Conservation (phyloP, 2,113 vertebrate genomes). For the Coracopsis vasa region DNA sequence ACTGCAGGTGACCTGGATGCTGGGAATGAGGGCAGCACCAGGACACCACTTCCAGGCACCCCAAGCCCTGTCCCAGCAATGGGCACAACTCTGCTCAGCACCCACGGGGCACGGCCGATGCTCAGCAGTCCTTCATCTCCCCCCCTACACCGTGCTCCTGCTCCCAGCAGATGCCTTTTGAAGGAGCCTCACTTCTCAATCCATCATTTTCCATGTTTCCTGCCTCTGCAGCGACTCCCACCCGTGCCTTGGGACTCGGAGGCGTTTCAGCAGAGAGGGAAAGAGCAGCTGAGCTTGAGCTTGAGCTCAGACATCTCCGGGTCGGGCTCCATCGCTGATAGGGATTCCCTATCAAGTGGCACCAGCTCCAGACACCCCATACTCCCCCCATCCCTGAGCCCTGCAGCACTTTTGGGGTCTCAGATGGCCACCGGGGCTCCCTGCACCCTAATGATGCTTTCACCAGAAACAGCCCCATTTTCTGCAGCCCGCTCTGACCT, state of each 20-base stretch:
- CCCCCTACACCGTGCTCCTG: no score
- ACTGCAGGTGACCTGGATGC: neutral
- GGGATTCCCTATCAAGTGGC: fast-evolving
- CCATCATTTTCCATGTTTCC: neutral
- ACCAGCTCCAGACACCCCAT: neutral
- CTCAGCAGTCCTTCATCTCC: neutral
- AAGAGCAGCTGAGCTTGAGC: neutral
- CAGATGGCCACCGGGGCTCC: neutral
- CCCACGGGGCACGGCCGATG: fast-evolving
- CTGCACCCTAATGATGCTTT: fast-evolving
- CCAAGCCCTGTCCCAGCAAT: neutral
- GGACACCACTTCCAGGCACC: neutral
- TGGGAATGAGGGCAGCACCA: neutral
- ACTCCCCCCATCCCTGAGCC: no score
- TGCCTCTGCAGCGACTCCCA: neutral
- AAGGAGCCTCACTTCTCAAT: neutral
- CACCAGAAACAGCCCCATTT: neutral
- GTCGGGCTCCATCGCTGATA: fast-evolving
- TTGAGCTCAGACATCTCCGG: neutral
- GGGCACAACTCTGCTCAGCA: neutral
- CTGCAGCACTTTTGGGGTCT: neutral
- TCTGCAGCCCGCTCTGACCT: neutral
- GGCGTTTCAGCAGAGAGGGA: neutral
- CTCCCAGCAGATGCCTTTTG: neutral
- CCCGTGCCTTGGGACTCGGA: neutral